Evolutionary conservation across 2,888 invertebrate species (phyloP).

Genomic region (Clusia tigrina): DNA sequence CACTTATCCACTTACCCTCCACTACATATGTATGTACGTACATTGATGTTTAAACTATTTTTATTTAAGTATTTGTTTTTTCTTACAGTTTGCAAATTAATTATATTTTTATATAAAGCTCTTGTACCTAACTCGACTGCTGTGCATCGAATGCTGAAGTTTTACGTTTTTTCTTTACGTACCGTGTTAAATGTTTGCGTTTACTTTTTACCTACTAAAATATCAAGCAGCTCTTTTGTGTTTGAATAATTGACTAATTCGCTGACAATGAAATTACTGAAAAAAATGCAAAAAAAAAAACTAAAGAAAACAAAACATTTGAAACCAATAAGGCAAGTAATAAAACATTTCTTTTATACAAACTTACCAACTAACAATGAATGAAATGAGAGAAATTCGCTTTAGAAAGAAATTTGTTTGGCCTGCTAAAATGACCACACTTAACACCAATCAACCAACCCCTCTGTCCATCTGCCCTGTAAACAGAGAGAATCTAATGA

Average conservation of each 20-base stretch:
- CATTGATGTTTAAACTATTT: neutral
- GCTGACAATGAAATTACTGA: conserved; percentile 15
- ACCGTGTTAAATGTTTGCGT: neutral
- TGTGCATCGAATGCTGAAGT: conserved; percentile 40
- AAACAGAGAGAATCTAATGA: neutral
- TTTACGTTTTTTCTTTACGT: conserved; percentile 7
- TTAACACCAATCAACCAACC: neutral
- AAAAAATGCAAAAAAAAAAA: conserved; percentile 25
- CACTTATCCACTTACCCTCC: neutral
- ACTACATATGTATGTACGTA: no score
- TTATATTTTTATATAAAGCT: conserved; percentile 23
- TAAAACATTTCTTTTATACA: conserved; percentile 32
- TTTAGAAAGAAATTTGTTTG: neutral
- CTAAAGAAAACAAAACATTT: neutral
- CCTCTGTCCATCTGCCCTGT: neutral
- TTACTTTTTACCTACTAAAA: neutral
- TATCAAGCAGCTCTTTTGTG: neutral
- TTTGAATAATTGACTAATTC: conserved; percentile 10
- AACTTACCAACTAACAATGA: neutral
- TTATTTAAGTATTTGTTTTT: neutral
- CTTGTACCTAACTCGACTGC: conserved; percentile 27
- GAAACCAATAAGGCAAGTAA: conserved; percentile 9
- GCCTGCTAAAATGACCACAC: neutral
- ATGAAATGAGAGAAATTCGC: conserved; percentile 2
- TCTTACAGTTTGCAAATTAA: conserved; percentile 1